Percentiles rank a stretch among this genome's conserved stretches.
Evolutionary conservation across 1,140 invertebrate species (phyloP).

Genomic region (Plodia interpunctella): DNA sequence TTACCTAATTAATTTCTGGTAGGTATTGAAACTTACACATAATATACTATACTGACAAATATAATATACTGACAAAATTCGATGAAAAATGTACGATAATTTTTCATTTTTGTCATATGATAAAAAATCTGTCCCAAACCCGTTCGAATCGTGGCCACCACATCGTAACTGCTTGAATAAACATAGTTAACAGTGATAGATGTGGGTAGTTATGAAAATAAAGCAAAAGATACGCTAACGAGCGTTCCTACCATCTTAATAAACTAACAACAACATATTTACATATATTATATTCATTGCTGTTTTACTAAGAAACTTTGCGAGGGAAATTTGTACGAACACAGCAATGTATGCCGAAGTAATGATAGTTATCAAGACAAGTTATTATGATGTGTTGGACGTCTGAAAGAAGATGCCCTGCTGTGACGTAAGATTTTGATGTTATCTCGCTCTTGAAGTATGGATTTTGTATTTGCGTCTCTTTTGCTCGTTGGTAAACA

Average conservation of each 20-base stretch:
- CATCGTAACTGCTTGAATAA: conserved; percentile 66
- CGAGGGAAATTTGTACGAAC: conserved; percentile 17
- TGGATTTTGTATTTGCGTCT: conserved; percentile 53
- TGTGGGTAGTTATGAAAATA: conserved; percentile 74
- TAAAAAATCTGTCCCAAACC: conserved; percentile 7
- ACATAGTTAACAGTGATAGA: conserved; percentile 76
- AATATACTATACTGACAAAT: no score
- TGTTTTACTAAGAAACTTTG: conserved; percentile 6
- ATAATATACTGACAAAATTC: no score
- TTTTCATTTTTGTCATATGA: no score
- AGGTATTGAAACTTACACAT: no score
- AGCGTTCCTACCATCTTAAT: conserved; percentile 41
- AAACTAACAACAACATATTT: conserved; percentile 12
- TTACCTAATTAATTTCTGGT: no score
- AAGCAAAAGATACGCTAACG: conserved; percentile 68
- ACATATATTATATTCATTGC: conserved; percentile 27
- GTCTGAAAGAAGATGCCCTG: conserved; percentile 51
- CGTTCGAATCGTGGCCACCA: conserved; percentile 30
- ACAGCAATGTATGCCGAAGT: conserved; percentile 30
- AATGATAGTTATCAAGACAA: background rate
- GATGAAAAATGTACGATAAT: no score
- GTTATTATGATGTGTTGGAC: conserved; percentile 23
- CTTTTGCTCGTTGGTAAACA: conserved; percentile 60
- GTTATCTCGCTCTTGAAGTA: conserved; percentile 60
- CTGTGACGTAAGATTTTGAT: conserved; percentile 71